Conservation (phyloP, 2,888 invertebrate species). For the Lapara coniferarum region DNA sequence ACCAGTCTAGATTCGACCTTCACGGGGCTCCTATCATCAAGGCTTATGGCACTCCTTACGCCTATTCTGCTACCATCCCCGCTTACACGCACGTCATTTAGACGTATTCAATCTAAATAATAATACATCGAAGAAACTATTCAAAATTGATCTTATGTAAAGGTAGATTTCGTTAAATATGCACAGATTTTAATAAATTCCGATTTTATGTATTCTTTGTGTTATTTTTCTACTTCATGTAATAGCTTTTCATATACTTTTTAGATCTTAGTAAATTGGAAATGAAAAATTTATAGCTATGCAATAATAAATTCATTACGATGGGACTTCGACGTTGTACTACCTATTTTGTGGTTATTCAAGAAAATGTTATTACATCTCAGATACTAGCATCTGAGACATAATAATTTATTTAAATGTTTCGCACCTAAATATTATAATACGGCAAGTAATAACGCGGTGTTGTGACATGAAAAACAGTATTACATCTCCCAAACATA, state of each 20-base stretch:
- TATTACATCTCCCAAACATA: background rate
- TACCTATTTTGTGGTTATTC: background rate
- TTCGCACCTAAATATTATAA: background rate
- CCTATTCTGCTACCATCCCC: background rate
- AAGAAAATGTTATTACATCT: background rate
- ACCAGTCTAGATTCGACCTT: background rate
- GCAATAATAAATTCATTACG: too few relatives aligned
- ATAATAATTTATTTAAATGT: background rate
- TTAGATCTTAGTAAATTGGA: background rate
- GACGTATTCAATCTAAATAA: background rate
- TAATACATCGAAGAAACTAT: background rate
- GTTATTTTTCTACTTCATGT: background rate
- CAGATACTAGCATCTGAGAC: background rate
- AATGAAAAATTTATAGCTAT: too few relatives aligned
- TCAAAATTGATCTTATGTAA: background rate
- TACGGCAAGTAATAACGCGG: background rate
- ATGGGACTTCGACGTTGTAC: too few relatives aligned
- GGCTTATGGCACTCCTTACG: background rate
- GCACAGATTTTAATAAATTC: constrained; percentile 11
- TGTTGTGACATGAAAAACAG: background rate
- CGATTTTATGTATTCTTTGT: background rate
- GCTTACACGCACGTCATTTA: background rate
- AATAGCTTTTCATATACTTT: background rate
- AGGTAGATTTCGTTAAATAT: background rate
- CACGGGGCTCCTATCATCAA: background rate